These are phyloP conservation scores for Galleria mellonella DNA, from an alignment of 1,140 invertebrate species.

Conservation along the genomic window DNA sequence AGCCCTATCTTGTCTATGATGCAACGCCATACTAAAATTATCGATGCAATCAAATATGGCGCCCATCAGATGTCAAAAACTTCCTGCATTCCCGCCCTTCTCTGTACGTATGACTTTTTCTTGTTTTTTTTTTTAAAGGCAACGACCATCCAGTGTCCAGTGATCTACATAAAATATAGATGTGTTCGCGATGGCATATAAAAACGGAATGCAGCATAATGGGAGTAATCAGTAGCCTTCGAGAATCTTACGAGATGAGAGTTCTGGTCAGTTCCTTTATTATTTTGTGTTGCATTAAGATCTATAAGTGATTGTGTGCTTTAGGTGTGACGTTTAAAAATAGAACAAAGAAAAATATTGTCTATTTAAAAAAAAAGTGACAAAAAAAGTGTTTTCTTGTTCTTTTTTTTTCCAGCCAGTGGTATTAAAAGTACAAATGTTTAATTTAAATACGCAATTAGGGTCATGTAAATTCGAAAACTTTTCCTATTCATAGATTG, in stretches of 20 bases:
- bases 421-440: too few species aligned
- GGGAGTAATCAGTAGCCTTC: conserved; percentile 56
- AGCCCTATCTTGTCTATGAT: conserved; percentile 1
- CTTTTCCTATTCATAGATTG: too few species aligned
- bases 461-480: too few species aligned
- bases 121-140: conserved; percentile 38
- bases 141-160: conserved; percentile 31
- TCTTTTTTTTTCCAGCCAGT: too few species aligned
- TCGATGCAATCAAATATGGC: conserved; percentile 18
- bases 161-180: conserved; percentile 32
- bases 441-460: background rate
- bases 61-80: conserved; percentile 37
- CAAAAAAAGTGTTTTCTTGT: background rate
- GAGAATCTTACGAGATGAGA: conserved; percentile 52
- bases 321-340: too few species aligned
- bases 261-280: conserved; percentile 53
- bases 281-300: too few species aligned
- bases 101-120: conserved; percentile 30
- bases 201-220: conserved; percentile 35
- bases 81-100: conserved; percentile 61
- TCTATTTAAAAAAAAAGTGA: too few species aligned
- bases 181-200: conserved; percentile 31
- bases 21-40: conserved; percentile 16
- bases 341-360: too few species aligned
- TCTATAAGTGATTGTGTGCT: too few species aligned